These are phyloP conservation scores for Vidua macroura DNA, from an alignment of 2,113 vertebrate species.

Conservation along the genomic window DNA sequence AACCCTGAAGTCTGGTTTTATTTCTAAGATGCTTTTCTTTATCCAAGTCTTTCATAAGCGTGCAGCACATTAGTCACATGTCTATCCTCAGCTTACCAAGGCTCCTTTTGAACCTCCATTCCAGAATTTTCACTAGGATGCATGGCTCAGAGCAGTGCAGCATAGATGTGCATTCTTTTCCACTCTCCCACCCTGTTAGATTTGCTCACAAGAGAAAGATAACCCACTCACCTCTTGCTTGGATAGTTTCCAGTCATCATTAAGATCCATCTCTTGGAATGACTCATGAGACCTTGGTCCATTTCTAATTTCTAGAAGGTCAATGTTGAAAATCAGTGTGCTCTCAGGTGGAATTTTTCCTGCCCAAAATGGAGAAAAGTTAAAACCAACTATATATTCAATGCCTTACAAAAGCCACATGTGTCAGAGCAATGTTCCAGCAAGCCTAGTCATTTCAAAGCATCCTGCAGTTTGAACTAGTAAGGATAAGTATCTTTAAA, in stretches of 20 bases:
- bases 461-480: background rate
- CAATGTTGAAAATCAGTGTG: constrained; percentile 89
- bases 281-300: constrained; percentile 95
- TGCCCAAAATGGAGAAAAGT: constrained; percentile 47
- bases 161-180: background rate
- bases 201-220: background rate
- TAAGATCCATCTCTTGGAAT: constrained; percentile 98
- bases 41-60: background rate
- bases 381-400: background rate
- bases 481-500: background rate
- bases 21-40: background rate
- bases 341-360: constrained; percentile 97
- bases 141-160: background rate
- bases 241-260: constrained; percentile 97
- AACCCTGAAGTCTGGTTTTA: background rate
- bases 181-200: background rate
- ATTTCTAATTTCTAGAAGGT: constrained; percentile 93
- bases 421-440: background rate
- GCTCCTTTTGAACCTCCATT: background rate
- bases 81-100: background rate
- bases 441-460: background rate
- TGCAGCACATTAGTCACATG: background rate
- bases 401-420: background rate
- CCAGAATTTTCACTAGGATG: background rate
- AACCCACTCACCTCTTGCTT: constrained; percentile 81